Conservation (phyloP, 2,888 invertebrate species). For the Morpho deidamia region DNA sequence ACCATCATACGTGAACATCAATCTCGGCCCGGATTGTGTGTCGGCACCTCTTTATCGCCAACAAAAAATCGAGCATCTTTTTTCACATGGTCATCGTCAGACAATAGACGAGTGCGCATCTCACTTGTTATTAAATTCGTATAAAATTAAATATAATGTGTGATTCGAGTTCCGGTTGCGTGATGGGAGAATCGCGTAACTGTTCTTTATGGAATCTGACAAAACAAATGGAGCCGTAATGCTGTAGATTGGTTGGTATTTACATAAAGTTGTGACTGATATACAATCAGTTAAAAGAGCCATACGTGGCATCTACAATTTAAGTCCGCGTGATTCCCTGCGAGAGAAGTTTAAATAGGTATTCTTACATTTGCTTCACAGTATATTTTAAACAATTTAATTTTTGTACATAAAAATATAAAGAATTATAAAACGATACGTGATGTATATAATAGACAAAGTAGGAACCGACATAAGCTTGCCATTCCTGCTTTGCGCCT, state of each 20-base stretch:
- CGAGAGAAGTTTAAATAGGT: too few species aligned
- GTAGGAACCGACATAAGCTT: too few species aligned
- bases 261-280: slow-evolving; percentile 18
- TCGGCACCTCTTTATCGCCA: slow-evolving; percentile 74
- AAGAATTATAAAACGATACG: too few species aligned
- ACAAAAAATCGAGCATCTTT: slow-evolving; percentile 59
- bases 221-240: slow-evolving; percentile 26
- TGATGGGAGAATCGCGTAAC: slow-evolving; percentile 65
- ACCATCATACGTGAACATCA: slow-evolving; percentile 64
- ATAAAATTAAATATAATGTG: slow-evolving; percentile 75
- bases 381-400: too few species aligned
- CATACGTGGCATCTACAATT: too few species aligned
- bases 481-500: too few species aligned
- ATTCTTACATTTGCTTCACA: too few species aligned
- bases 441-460: too few species aligned
- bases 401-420: too few species aligned
- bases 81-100: slow-evolving; percentile 64
- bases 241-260: slow-evolving; percentile 15
- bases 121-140: slow-evolving; percentile 77
- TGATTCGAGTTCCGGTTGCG: slow-evolving; percentile 73
- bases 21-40: slow-evolving; percentile 64
- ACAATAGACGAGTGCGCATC: slow-evolving; percentile 62
- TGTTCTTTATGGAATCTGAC: slow-evolving; percentile 46
- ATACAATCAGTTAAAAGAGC: too few species aligned
- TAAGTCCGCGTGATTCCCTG: too few species aligned